Base-by-base conservation (phyloP, 2,113 vertebrate species). In the Corythoichthys haematopterus region DNA sequence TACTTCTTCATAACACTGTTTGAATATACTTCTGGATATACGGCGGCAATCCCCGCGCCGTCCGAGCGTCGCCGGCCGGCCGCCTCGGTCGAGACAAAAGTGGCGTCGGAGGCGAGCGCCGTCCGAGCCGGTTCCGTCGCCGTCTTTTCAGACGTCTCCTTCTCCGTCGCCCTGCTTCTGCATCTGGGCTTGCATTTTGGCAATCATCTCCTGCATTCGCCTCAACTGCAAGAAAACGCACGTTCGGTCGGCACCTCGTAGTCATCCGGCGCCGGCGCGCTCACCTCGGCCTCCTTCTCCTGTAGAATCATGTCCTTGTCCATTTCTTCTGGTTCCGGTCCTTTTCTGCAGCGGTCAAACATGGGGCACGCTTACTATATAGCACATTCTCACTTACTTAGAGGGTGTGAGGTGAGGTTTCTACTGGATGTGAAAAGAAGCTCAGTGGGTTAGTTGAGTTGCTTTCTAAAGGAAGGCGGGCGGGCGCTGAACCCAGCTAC, bases 151-250 rank as follows among this genome's bases (percentile, higher is more conserved):
- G 66, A 88, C 89, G 0, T 93, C 92, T 43, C 70, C 86, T 0
- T 92, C 87, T 14, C 81, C 88, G 0, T 96, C 96, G 36, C 93
- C 95, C 4, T 96, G 94, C 87, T 95, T 90, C 85, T 96, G 97
- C 95, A 98, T 98, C 88, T 98, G 96, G 0, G 94, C 94, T 86
- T 98, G 96, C 97, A 99, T 99, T 71, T 95, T 94, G 0, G 94
- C 93, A 4, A 99, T 98, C 97, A 99, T 98, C 87, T 98, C 95
- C 76, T 99, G 97, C 97, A 98, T 98, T 65, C 97, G 93, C 52
- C 95, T 94, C 71, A 99, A 90, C 97, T 99, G 84, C 0, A 59
- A 36, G 9, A 70, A 35, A 73, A 14, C 1, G 4, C 57, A 59
- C 11, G 33, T 43, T 43, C 9, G 40, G 9, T 6, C 6, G 40